Base-by-base conservation (phyloP, 2,797 vertebrate species). In the Erpetoichthys calabaricus region DNA sequence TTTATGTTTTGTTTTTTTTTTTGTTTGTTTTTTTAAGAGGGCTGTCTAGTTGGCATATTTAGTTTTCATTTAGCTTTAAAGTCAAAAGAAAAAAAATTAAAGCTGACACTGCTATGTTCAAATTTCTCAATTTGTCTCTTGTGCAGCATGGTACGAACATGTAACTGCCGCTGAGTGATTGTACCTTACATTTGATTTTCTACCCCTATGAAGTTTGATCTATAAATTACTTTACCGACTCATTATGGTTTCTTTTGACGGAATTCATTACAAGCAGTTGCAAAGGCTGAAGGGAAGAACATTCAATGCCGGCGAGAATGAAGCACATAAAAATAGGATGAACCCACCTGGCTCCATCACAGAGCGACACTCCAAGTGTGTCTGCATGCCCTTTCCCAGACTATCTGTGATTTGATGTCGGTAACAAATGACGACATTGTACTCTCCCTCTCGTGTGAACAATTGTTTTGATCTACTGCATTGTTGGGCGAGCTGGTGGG, bases 161-260 rank as follows among this genome's bases (percentile, higher is more conserved):
- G 44, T 51, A 10, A 54, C 25, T 53, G 45, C 45, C 9, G 52
- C n/a, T 62, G 56, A 62, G 56, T 62, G 58, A 62, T 62, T 62
- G 60, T 49, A 44, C 46, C 60, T 54, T 57, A 62, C 57, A 55
- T 57, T 62, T 54, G 51, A 62, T 58, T 54, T 25, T 58, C 57
- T 53, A 58, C 60, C 54, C 56, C 60, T 62, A 51, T 57, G 43
- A 10, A 7, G 45, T 52, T 45, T 9, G 46, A 55, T 51, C 56
- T 55, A 52, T 57, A 54, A 47, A 50, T 62, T 59, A 50, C 53
- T 56, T 57, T 43, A 45, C 56, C 52, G 4, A 43, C 43, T 57
- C 52, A 54, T 54, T 54, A 54, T 51, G 25, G 25, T 25, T 25
- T 25, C 25, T 25, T 49, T 49, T 49, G 9, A 3, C 49, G 4